A percentile compares a stretch with the other conserved stretches of the same genome.
These are phyloP conservation scores for Helicolenus hilgendorfi DNA, from an alignment of 2,797 vertebrate genomes.

Conservation along the genomic window DNA sequence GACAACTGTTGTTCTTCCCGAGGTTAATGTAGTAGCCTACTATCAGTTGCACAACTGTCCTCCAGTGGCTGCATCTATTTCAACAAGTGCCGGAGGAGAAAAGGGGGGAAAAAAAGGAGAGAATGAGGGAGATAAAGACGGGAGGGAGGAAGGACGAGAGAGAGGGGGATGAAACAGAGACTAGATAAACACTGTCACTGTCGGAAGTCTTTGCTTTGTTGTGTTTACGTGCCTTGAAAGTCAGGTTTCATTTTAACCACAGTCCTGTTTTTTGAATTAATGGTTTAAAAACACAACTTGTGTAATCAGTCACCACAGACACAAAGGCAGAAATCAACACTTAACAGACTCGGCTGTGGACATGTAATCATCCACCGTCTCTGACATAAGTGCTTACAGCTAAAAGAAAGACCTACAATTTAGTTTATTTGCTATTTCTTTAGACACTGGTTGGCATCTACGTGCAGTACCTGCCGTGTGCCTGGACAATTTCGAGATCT, in stretches of 20 bases:
- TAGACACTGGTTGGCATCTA: not conserved
- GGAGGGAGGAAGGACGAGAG: not conserved
- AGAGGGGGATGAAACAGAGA: not conserved
- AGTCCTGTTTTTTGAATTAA: conserved; percentile 2
- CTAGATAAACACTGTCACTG: conserved; percentile 4
- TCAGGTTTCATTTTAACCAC: conserved; percentile 5
- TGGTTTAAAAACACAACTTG: not conserved
- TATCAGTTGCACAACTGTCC: conserved; percentile 65
- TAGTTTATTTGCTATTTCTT: not conserved
- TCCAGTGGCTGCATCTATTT: conserved; percentile 65
- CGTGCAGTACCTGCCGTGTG: not conserved
- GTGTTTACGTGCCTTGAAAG: conserved; percentile 21
- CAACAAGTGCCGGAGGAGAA: conserved; percentile 56
- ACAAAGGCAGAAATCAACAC: not conserved
- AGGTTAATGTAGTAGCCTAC: conserved; percentile 64
- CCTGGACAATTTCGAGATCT: not conserved
- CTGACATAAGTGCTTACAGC: not conserved
- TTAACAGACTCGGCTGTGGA: not conserved
- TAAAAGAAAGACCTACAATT: not conserved
- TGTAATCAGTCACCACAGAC: not conserved
- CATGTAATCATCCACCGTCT: not conserved
- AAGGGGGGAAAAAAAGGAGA: not conserved
- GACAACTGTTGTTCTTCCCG: conserved; percentile 50
- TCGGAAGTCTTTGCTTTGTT: not conserved
- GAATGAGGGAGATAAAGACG: conserved; percentile 7